Conservation (phyloP, 2,113 vertebrate genomes). For the Melanerpes aurifrons region DNA sequence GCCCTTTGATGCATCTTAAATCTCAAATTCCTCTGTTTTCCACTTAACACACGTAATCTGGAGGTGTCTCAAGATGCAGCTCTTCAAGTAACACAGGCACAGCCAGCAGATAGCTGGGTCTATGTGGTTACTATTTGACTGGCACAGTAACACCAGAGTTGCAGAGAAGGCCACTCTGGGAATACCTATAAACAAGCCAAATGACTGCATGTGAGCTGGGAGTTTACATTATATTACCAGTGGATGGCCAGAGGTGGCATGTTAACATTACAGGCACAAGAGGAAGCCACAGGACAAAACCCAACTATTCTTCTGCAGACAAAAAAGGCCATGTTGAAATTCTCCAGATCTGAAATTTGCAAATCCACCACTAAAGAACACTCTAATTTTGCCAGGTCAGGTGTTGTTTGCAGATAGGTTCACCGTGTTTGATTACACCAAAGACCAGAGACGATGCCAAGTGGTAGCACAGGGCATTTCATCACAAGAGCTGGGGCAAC, state of each 20-base stretch:
- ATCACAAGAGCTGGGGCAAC: background rate
- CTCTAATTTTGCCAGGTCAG: background rate
- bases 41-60: background rate
- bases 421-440: background rate
- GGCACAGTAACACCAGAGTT: background rate
- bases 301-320: background rate
- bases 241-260: background rate
- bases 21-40: background rate
- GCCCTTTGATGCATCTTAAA: background rate
- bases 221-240: background rate
- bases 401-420: background rate
- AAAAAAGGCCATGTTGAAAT: background rate
- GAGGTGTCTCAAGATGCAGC: background rate
- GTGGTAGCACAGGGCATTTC: background rate
- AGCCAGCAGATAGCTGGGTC: background rate
- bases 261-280: background rate
- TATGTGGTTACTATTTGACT: background rate
- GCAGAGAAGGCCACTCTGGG: background rate
- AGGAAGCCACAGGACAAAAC: accelerated
- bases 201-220: background rate
- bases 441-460: background rate
- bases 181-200: background rate
- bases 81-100: background rate
- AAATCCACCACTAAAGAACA: background rate
- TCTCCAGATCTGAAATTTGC: background rate